Evolutionary conservation across 2,113 vertebrate species (phyloP), one percentile per base, ranked within the genome.

Genomic region (Puffinus mauretanicus): DNA sequence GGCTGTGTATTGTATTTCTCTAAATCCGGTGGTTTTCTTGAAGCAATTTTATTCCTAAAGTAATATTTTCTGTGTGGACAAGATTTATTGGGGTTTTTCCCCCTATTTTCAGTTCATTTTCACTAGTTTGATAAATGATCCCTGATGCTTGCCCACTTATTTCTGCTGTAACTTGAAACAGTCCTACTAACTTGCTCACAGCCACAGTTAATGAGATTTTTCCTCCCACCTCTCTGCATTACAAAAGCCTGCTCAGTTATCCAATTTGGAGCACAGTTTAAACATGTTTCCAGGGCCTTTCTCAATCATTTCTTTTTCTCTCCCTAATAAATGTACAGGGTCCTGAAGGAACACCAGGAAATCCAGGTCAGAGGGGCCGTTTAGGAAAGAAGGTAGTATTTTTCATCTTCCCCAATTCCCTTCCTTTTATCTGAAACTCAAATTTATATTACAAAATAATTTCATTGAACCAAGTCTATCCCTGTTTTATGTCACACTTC

Each of bases 331-430:
- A 96, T 94, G 24, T 88, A 51, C 94, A 99, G 99, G 99, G 99
- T 40, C 98, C 98, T 16, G 99, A 99, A 97, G 99, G 99, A 96
- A 98, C 98, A 98, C 94, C 94, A 24, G 99, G 99, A 90, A 96
- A 94, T 60, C 98, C 97, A 65, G 99, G 99, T 81, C 98, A 98
- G 97, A 98, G 98, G 82, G 99, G 99, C 64, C 98, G 98, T 27
- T 97, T 97, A 54, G 99, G 99, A 85, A 99, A 99, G 98, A 99
- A 99, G 98, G 99, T 99, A 95, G 55, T 55, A 47, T 62, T 85
- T 92, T 89, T 83, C 65, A 42, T 93, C 60, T 84, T 65, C 27
- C 7, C 8, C 17, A 16, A 5, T 91, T 96, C 78, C 34, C 6
- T 92, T 49, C 24, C 67, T 75, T 93, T 58, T 82, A 80, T 85